Base-by-base conservation (phyloP, 1,140 invertebrate species). In the Ylistrum balloti region DNA sequence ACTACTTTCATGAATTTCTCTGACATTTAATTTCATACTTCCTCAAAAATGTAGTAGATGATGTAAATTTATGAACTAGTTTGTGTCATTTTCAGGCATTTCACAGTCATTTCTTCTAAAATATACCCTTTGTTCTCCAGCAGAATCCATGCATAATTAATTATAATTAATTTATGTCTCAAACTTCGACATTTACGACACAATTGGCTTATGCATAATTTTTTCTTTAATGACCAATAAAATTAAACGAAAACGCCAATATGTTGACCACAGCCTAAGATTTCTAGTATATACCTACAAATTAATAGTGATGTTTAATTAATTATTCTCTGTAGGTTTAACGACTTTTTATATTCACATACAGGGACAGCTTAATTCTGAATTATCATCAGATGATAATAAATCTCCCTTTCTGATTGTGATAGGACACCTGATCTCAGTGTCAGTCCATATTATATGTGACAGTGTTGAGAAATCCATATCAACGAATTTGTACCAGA, bases 171-270 rank as follows among this genome's bases (percentile, higher is more conserved):
- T 74, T 74, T 74, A 74, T 74, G 56, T 74, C 56, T 74, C 56
- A 74, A 74, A 74, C 56, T 74, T 74, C 56, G 56, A 74, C 56
- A 74, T 74, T 74, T 74, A 74, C 56, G 56, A 74, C 56, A 74
- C 56, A 74, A 74, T 74, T 28, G n/a, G 56, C 22, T 74, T 74
- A 28, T 74, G 56, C 56, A 74, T 74, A 74, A 17, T 74, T 74
- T 74, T 74, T 74, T 74, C 56, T 74, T 74, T 74, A 74, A 74
- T 74, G 56, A 74, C 56, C 56, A 74, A 74, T 74, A 74, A 74
- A 74, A 74, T 74, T 74, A 9, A 74, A 74, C 22, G 9, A 74
- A 74, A 74, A 74, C 56, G 56, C 56, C 56, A 74, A 74, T 74
- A 74, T 74, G 56, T 74, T 74, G 56, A 74, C 56, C 56, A 74